Evolutionary conservation across 2,113 vertebrate genomes (phyloP).

Genomic region (Ceyx margarethae): DNA sequence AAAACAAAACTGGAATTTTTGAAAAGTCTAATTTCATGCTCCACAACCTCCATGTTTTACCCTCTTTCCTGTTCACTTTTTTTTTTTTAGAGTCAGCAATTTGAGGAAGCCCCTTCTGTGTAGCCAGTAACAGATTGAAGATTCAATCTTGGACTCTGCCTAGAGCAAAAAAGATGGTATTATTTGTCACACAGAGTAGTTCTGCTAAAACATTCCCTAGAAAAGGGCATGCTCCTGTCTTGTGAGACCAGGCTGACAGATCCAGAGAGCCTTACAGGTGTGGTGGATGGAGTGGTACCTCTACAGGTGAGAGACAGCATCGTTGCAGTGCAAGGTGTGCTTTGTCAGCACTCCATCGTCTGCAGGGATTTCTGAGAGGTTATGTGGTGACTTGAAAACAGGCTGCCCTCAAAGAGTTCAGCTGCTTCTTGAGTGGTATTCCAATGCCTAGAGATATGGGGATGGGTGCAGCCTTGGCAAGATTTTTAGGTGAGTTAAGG

Average conservation of each 20-base stretch:
- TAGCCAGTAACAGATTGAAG: background rate
- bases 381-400: background rate
- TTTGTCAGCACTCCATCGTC: background rate
- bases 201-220: background rate
- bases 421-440: background rate
- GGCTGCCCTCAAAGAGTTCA: background rate
- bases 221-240: background rate
- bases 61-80: background rate
- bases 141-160: background rate
- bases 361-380: conserved; percentile 34
- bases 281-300: background rate
- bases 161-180: background rate
- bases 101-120: background rate
- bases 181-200: background rate
- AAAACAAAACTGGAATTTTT: conserved; percentile 6
- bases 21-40: background rate
- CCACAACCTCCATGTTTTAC: background rate
- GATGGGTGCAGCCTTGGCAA: conserved; percentile 61
- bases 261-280: background rate
- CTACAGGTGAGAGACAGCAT: conserved; percentile 39
- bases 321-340: background rate
- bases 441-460: conserved; percentile 37
- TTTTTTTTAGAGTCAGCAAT: background rate
- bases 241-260: background rate
- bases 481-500: conserved; percentile 54